A percentile compares a stretch with the other conserved stretches of the same genome.
Evolutionary conservation across 2,113 vertebrate species (phyloP).

Genomic region (Ellobius talpinus): DNA sequence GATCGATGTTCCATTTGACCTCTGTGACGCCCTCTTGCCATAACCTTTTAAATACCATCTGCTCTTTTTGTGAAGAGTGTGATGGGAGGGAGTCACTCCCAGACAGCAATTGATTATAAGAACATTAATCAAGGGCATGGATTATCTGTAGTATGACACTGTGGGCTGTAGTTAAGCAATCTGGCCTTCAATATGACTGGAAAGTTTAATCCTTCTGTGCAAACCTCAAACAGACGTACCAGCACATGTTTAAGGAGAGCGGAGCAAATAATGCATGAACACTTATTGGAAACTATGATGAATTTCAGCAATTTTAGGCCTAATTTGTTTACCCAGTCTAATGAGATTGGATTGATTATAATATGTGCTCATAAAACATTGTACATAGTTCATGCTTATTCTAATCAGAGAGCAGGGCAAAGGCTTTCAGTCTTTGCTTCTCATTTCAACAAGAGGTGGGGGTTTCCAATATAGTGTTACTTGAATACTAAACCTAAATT

Average conservation of each 20-base stretch:
- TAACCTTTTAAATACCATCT: slow-evolving; percentile 98
- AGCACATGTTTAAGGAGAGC: slow-evolving; percentile 77
- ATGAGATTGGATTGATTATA: slow-evolving; percentile 63
- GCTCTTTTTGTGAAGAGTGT: slow-evolving; percentile 93
- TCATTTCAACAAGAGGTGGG: not conserved
- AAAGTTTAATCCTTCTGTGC: slow-evolving; percentile 92
- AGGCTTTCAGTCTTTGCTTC: not conserved
- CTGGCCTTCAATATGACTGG: slow-evolving; percentile 93
- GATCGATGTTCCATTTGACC: slow-evolving; percentile 95
- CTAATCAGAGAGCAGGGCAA: not conserved
- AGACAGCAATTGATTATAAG: slow-evolving; percentile 98
- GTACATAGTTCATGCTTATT: slow-evolving; percentile 22
- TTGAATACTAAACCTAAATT: not conserved
- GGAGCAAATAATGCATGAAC: slow-evolving; percentile 81
- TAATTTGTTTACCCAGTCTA: slow-evolving; percentile 79
- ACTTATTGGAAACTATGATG: slow-evolving; percentile 75
- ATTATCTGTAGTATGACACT: slow-evolving; percentile 93
- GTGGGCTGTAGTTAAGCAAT: slow-evolving; percentile 96
- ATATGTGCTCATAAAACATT: slow-evolving; percentile 44
- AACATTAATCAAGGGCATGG: slow-evolving; percentile 97
- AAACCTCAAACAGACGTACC: slow-evolving; percentile 82
- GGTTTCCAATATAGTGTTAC: not conserved
- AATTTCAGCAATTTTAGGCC: slow-evolving; percentile 75
- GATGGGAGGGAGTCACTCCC: slow-evolving; percentile 93
- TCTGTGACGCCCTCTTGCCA: slow-evolving; percentile 87